Conservation (phyloP, 2,797 vertebrate species). For the Cryptoblepharus egeriae region DNA sequence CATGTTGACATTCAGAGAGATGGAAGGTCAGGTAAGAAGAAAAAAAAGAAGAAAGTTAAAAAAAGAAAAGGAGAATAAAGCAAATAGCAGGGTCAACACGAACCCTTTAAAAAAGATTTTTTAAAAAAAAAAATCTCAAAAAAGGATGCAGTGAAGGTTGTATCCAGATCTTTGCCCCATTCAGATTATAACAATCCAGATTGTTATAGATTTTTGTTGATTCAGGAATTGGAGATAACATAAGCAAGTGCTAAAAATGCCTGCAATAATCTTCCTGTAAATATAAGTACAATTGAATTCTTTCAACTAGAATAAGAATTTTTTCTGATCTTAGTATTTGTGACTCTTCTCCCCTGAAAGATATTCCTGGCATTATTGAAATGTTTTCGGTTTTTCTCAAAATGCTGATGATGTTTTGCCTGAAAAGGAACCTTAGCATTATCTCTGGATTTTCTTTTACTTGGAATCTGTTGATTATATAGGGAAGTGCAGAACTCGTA, state of each 20-base stretch:
- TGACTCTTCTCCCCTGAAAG: background rate
- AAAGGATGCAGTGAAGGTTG: conserved; percentile 16
- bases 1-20: conserved; percentile 98
- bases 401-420: background rate
- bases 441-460: background rate
- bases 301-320: background rate
- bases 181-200: background rate
- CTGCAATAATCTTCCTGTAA: conserved; percentile 35
- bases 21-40: conserved; percentile 90
- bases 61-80: too few relatives aligned
- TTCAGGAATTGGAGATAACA: conserved; percentile 55
- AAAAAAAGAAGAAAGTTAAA: too few relatives aligned
- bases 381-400: background rate
- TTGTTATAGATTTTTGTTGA: conserved; percentile 48
- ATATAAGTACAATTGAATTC: conserved; percentile 26
- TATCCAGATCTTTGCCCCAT: background rate
- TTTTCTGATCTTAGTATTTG: background rate
- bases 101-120: conserved; percentile 7
- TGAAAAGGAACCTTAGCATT: background rate
- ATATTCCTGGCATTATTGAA: background rate
- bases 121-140: conserved; percentile 21
- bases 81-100: background rate
- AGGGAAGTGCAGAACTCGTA: too few relatives aligned
- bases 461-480: background rate
- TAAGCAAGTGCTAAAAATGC: background rate